These are phyloP conservation scores for Cassiopea xamachana DNA, from an alignment of 30 jellyfish, hydroid and myxozoan species.

Conservation along the genomic window DNA sequence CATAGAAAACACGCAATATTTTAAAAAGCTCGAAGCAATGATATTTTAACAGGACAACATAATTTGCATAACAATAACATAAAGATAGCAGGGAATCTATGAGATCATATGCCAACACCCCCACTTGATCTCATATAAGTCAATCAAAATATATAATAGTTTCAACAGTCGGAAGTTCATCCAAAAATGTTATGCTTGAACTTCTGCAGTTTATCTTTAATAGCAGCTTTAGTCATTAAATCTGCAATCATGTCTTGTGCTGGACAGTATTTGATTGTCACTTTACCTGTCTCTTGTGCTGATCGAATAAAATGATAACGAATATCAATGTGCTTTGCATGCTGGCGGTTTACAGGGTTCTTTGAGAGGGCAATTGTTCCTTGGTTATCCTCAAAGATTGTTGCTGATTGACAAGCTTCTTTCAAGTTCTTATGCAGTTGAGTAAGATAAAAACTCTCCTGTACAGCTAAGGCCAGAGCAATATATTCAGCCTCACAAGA, in stretches of 20 bases:
- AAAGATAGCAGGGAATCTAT: neutral
- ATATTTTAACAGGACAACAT: too few relatives aligned
- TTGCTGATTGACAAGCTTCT: conserved; percentile 3
- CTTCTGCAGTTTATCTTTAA: conserved; percentile 1
- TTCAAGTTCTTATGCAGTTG: conserved; percentile 33
- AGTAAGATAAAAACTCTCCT: conserved; percentile 51
- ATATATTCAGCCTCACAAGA: conserved; percentile 51
- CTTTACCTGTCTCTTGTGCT: conserved; percentile 4
- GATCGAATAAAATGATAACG: conserved; percentile 9
- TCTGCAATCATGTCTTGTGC: conserved; percentile 31
- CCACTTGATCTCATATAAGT: neutral
- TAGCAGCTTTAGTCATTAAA: conserved; percentile 45
- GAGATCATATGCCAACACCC: conserved; percentile 15
- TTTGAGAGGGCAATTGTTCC: conserved; percentile 43
- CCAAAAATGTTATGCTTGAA: neutral
- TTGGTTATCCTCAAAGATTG: conserved; percentile 49
- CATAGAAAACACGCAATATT: too few relatives aligned
- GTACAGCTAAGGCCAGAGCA: conserved; percentile 38
- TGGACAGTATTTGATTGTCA: conserved; percentile 41
- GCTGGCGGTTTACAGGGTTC: conserved; percentile 50
- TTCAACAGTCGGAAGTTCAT: neutral
- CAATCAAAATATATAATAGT: neutral
- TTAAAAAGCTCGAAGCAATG: too few relatives aligned
- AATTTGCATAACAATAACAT: neutral
- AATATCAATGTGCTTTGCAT: conserved; percentile 53